These are phyloP conservation scores for Antennarius striatus DNA, from an alignment of 2,113 vertebrate species.

Conservation along the genomic window DNA sequence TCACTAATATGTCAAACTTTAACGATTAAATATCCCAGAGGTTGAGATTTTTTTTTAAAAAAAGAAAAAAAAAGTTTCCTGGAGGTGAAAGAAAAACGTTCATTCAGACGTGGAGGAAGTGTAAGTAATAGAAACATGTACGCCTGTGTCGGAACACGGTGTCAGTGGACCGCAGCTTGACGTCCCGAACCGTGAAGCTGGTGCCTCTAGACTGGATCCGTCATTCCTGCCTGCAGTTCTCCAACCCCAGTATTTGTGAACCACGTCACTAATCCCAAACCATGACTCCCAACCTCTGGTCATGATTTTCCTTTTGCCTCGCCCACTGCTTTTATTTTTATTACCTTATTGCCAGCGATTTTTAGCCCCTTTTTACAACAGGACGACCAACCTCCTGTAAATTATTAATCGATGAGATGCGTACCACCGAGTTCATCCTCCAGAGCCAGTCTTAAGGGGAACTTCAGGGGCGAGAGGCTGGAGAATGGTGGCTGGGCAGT, in stretches of 20 bases:
- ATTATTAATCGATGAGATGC: slow-evolving; percentile 31
- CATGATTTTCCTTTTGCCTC: slow-evolving; percentile 12
- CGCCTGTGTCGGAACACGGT: slow-evolving; percentile 10
- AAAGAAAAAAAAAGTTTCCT: too few species aligned
- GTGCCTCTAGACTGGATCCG: background rate
- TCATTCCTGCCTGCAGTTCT: slow-evolving; percentile 20
- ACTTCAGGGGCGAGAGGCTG: background rate
- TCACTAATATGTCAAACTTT: background rate
- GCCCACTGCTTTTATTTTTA: slow-evolving; percentile 16
- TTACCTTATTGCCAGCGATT: background rate
- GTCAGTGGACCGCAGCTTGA: slow-evolving; percentile 15
- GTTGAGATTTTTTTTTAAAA: too few species aligned
- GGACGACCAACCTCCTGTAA: slow-evolving; percentile 7
- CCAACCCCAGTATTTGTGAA: slow-evolving; percentile 12
- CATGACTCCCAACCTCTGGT: slow-evolving; percentile 37
- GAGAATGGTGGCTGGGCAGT: background rate
- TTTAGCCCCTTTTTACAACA: background rate
- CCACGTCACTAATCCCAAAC: slow-evolving; percentile 60
- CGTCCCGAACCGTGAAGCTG: background rate
- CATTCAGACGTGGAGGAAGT: too few species aligned
- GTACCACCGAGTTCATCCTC: background rate
- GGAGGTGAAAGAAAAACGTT: too few species aligned
- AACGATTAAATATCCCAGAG: too few species aligned
- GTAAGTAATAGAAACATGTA: slow-evolving; percentile 7
- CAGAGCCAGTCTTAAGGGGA: background rate